phyloP scores from a whole-genome alignment of 2,888 invertebrate species.

The Plagodis pulveraria region DNA sequence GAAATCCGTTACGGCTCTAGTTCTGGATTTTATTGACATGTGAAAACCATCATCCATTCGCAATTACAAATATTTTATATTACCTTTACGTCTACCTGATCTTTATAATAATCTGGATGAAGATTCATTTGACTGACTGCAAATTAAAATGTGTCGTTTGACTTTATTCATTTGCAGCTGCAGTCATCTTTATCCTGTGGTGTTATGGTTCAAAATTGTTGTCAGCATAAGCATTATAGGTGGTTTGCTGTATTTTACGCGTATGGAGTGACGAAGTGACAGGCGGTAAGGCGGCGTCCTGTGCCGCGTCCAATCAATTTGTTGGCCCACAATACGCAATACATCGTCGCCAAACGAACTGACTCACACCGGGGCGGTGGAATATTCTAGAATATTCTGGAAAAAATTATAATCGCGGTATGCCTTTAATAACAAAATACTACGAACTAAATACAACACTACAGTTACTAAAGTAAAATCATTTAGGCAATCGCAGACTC shows the following conservation, averaged over 20 bases:
- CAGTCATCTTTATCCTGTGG: not conserved
- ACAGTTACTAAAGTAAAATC: too few relatives aligned
- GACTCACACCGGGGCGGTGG: conserved; percentile 57
- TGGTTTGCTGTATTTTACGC: conserved; percentile 50
- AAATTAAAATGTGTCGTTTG: conserved; percentile 33
- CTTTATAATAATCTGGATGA: conserved; percentile 5
- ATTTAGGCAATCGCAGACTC: too few relatives aligned
- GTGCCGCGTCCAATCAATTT: conserved; percentile 80
- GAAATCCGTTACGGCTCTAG: conserved; percentile 45
- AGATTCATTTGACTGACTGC: conserved; percentile 29
- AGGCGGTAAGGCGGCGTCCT: conserved; percentile 72
- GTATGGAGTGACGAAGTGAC: conserved; percentile 77
- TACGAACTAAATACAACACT: too few relatives aligned
- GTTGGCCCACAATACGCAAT: conserved; percentile 77
- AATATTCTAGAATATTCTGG: conserved; percentile 50
- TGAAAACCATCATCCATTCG: conserved; percentile 33
- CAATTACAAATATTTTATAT: not conserved
- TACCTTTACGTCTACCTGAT: not conserved
- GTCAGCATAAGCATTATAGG: conserved; percentile 16
- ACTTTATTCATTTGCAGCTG: too few relatives aligned
- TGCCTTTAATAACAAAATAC: too few relatives aligned
- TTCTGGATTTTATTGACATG: conserved; percentile 46
- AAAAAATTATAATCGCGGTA: not conserved
- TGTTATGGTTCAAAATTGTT: conserved; percentile 36
- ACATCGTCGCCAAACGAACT: conserved; percentile 71